Conservation (phyloP, 2,888 invertebrate genomes). For the Bedellia somnulentella region DNA sequence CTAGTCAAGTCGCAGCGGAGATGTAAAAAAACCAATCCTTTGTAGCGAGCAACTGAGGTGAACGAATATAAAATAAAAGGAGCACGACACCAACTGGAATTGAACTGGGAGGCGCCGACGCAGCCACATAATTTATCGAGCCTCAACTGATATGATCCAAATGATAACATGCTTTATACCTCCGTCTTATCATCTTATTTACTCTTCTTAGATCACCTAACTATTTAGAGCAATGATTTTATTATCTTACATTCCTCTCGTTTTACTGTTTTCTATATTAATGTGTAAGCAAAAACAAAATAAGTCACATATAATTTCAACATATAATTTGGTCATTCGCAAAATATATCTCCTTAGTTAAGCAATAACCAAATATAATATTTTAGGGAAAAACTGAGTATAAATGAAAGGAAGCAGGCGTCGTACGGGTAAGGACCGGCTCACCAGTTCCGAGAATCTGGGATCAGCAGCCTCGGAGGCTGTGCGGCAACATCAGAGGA, state of each 20-base stretch:
- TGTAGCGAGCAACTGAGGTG: conserved; percentile 57
- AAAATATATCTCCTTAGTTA: too few species aligned
- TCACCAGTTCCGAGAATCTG: conserved; percentile 43
- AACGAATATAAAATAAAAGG: conserved; percentile 45
- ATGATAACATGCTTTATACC: conserved; percentile 1
- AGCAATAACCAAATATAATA: too few species aligned
- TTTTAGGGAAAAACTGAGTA: too few species aligned
- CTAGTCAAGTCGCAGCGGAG: conserved; percentile 31
- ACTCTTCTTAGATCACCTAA: conserved; percentile 2
- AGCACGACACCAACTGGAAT: conserved; percentile 23
- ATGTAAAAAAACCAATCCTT: conserved; percentile 47
- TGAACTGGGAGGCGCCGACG: conserved; percentile 25
- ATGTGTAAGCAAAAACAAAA: too few species aligned
- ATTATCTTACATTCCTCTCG: too few species aligned
- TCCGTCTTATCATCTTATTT: conserved; percentile 2
- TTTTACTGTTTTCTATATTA: too few species aligned
- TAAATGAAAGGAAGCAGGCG: too few species aligned
- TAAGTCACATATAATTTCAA: too few species aligned
- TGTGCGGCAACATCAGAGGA: conserved; percentile 45
- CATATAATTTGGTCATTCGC: too few species aligned
- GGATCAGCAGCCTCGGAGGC: conserved; percentile 34
- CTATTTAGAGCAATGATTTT: too few species aligned
- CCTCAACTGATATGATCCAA: conserved; percentile 1
- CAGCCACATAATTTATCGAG: conserved; percentile 23
- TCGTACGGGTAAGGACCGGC: too few species aligned